Percentiles rank a stretch among this genome's conserved stretches.
Conservation (phyloP, 1,140 invertebrate genomes). For the Agrilus planipennis region DNA sequence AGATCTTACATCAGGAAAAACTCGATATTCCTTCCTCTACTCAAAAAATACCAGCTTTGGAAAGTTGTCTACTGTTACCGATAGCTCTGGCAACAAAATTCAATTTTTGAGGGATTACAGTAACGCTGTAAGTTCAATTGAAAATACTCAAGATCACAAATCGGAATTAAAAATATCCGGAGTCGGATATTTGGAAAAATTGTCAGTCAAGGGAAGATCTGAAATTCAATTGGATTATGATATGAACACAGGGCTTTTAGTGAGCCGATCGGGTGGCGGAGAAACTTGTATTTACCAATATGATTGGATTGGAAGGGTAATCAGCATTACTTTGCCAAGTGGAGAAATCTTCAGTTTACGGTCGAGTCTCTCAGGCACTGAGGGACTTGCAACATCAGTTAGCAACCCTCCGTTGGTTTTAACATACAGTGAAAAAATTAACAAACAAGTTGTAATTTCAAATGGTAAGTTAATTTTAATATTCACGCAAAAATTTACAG, state of each 20-base stretch:
- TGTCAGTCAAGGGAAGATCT: slow-evolving; percentile 66
- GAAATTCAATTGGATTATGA: slow-evolving; percentile 80
- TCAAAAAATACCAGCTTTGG: slow-evolving; percentile 94
- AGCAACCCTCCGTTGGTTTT: slow-evolving; percentile 37
- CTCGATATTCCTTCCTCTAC: slow-evolving; percentile 88
- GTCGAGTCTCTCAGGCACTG: slow-evolving; percentile 59
- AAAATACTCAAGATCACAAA: slow-evolving; percentile 88
- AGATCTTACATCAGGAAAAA: slow-evolving; percentile 83
- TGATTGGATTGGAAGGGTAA: slow-evolving; percentile 72
- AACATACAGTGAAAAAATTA: slow-evolving; percentile 45
- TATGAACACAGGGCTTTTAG: slow-evolving; percentile 64
- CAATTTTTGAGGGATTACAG: slow-evolving; percentile 83
- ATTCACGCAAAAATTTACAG: slow-evolving; percentile 2
- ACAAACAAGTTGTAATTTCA: slow-evolving; percentile 39
- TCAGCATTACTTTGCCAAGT: slow-evolving; percentile 74
- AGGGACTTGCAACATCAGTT: slow-evolving; percentile 62
- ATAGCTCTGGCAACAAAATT: slow-evolving; percentile 87
- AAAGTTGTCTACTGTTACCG: slow-evolving; percentile 82
- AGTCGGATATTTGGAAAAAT: slow-evolving; percentile 70
- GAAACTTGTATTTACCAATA: slow-evolving; percentile 84
- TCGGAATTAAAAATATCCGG: slow-evolving; percentile 79
- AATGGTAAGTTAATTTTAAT: slow-evolving; percentile 32
- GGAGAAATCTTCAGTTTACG: slow-evolving; percentile 73
- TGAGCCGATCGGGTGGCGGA: slow-evolving; percentile 67
- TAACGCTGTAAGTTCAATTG: slow-evolving; percentile 80